A percentile compares a stretch with the other conserved stretches of the same genome.
Evolutionary conservation across 1,140 invertebrate species (phyloP).

Genomic region (Lethrus apterus): DNA sequence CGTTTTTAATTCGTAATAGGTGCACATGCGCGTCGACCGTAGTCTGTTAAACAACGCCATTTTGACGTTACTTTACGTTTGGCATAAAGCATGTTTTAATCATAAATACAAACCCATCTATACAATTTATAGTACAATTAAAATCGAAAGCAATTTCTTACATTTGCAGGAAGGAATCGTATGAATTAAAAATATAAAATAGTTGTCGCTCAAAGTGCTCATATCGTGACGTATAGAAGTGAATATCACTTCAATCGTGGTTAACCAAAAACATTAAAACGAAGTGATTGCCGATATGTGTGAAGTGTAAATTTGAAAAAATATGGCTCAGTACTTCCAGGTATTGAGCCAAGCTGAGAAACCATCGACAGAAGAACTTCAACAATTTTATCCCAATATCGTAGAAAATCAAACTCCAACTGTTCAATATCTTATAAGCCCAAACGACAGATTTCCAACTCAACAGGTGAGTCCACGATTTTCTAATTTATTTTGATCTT

Average conservation of each 20-base stretch:
- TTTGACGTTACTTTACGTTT: no score
- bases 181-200: slow-evolving; percentile 6
- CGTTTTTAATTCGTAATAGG: no score
- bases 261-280: no score
- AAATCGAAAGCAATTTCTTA: no score
- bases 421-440: slow-evolving; percentile 29
- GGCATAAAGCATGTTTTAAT: no score
- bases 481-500: not conserved
- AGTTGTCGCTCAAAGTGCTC: no score
- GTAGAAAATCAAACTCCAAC: slow-evolving; percentile 24
- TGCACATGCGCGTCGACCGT: no score
- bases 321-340: slow-evolving; percentile 41
- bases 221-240: slow-evolving; percentile 1
- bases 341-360: slow-evolving; percentile 34
- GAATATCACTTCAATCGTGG: not conserved
- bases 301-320: slow-evolving; percentile 10
- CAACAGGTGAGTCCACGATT: slow-evolving; percentile 24
- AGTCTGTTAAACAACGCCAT: no score
- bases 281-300: slow-evolving; percentile 6
- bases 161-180: slow-evolving; percentile 11
- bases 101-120: no score
- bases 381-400: slow-evolving; percentile 35
- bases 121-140: no score
- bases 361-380: slow-evolving; percentile 29
- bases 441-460: slow-evolving; percentile 26